Conservation (phyloP, 2,113 vertebrate genomes). For the Spea multiplicata region DNA sequence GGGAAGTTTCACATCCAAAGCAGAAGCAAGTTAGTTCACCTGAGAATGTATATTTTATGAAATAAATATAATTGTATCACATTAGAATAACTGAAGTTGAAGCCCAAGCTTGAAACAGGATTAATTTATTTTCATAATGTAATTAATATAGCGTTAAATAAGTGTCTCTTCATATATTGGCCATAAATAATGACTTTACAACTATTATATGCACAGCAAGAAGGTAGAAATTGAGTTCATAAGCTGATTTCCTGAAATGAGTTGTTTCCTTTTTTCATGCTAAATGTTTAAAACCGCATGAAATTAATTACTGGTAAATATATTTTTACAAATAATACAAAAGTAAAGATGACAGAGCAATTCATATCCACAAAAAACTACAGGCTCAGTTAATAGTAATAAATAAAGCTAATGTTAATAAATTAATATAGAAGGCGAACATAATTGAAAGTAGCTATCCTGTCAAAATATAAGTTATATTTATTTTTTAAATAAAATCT, state of each 20-base stretch:
- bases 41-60: slow-evolving; percentile 10
- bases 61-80: slow-evolving; percentile 25
- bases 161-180: slow-evolving; percentile 24
- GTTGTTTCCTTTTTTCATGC: background rate
- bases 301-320: slow-evolving; percentile 13
- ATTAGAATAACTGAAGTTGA: slow-evolving; percentile 12
- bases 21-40: slow-evolving; percentile 15
- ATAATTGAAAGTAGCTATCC: background rate
- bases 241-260: background rate
- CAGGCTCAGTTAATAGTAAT: background rate
- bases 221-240: background rate
- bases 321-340: slow-evolving; percentile 2
- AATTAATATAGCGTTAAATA: slow-evolving; percentile 43
- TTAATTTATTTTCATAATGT: slow-evolving; percentile 26
- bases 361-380: background rate
- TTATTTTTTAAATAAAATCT: no score
- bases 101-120: background rate
- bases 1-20: slow-evolving; percentile 9
- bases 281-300: background rate
- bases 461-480: background rate
- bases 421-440: background rate
- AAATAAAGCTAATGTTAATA: background rate
- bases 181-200: slow-evolving; percentile 20
- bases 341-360: background rate
- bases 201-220: slow-evolving; percentile 16